Evolutionary conservation across 2,888 invertebrate genomes (phyloP), one percentile per base, ranked within the genome.

Genomic region (Dastarcus helophoroides): DNA sequence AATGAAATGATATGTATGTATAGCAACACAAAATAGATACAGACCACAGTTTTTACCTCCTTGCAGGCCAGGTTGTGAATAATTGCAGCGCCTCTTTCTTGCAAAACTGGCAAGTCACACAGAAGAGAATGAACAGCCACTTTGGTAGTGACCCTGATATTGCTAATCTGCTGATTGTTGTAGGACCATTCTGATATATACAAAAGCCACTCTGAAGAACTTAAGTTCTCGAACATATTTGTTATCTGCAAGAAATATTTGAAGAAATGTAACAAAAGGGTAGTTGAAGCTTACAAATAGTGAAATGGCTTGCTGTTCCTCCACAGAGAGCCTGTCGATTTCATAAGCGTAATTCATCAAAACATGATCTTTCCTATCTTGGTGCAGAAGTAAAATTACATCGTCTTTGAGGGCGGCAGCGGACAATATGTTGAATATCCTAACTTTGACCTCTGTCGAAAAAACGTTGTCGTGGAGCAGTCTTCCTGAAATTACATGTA

Each of bases 11-110:
- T 7, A n/a, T 19, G 6, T 19, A 19, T n/a, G n/a, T n/a, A n/a
- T n/a, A n/a, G n/a, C n/a, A n/a, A n/a, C n/a, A n/a, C n/a, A n/a
- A 3, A 44, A 46, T 53, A 55, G 74, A 78, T 79, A 83, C 86
- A 72, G 79, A 89, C 89, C 84, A 90, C 89, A 62, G 89, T 85
- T 76, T 89, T 90, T 72, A 90, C 89, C 80, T 91, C 90, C 79
- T 89, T 90, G 71, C 84, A 80, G 59, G 88, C 86, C 50, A 91
- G 69, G 65, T 91, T 91, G 67, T 88, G 80, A 47, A 91, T 74
- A 42, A 91, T 79, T 47, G 88, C 86, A 2, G 85, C 75, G 39
- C 91, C 91, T 40, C 76, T 66, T 43, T 85, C 82, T 54, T 84
- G 83, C 46, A 90, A 64, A 42, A 68, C 71, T 9, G 68, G 60